Base-by-base conservation (phyloP, 1,140 invertebrate genomes). In the Bilobella aurantiaca region DNA sequence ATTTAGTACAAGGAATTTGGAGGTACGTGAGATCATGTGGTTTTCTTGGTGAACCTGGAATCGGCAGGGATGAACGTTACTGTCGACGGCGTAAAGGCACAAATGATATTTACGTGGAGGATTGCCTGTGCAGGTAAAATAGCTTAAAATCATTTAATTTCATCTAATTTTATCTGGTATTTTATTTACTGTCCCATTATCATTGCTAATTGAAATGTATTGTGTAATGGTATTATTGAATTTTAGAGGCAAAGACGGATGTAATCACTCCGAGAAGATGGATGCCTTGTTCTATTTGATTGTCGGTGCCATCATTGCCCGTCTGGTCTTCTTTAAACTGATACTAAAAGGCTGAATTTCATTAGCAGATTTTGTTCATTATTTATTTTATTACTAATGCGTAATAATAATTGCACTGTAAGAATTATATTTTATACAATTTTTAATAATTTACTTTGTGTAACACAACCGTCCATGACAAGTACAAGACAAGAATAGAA, bases 31-130 rank as follows among this genome's bases (percentile, higher is more conserved):
- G 93, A 60, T 87, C 86, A 73, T 96, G 93, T 79, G 92, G 91
- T 1, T 93, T 86, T 74, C 81, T 95, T 69, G 92, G 92, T 3
- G 90, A 92, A 74, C 89, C 91, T 0, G 92, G 91, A 0, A 90
- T 95, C 46, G 84, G 82, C 73, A 89, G 90, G 0, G 91, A 95
- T 75, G 91, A 94, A 78, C 81, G 92, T 59, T 93, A 90, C 76
- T 95, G 92, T 72, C 78, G 93, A 16, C 91, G 93, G 85, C 81
- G 90, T 73, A 90, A 90, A 12, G 91, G 91, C 47, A 93, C 90
- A 1, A 92, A 91, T 76, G 93, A 95, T 76, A 91, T 95, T 69
- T 93, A 93, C 76, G 86, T 91, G 79, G 92, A 95, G 78, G 91
- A 91, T 74, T 96, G 93, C 76, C 92, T 90, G 0, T 96, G 91